Evolutionary conservation across 2,797 vertebrate genomes (phyloP), one percentile per base, ranked within the genome.

Genomic region (Tapirus indicus): DNA sequence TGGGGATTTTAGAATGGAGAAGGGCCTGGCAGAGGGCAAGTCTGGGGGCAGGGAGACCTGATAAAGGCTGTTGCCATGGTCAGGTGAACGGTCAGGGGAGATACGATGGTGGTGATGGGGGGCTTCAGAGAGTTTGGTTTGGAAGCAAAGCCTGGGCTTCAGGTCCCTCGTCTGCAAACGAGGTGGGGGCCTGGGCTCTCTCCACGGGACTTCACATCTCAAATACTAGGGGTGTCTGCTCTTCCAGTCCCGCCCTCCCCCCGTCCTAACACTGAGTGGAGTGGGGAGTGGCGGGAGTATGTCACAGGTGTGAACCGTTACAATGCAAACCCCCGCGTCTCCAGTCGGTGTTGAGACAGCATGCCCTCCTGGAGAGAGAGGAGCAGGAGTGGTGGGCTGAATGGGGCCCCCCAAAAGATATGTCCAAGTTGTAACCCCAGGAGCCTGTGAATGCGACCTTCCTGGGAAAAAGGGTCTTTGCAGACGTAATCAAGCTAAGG

Each of bases 251-350:
- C 13, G 3, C 16, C n/a, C 12, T 1, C 13, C 56, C 27, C 25
- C 18, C 4, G 1, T 8, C 23, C 14, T 44, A 12, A 25, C 1
- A 17, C 1, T 29, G 29, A 5, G 52, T 11, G 64, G 74, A 1
- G 13, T 13, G 25, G 87, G 25, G 49, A 21, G n/a, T 2, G 11
- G 21, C 2, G 7, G 38, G 78, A 23, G 6, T 0, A 5, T 2
- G 35, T 23, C 5, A 12, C 6, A 11, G 18, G 14, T 6, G 3
- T 7, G 14, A 35, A n/a, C 3, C 0, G 8, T 41, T 7, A 14
- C 3, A 3, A 4, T 7, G 23, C 58, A 13, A 32, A 21, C 12
- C 25, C 0, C 2, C 1, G 25, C 0, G 6, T 13, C 17, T 25
- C 84, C 29, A 0, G 6, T 8, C 2, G 11, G 6, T 0, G 44